Conservation (phyloP, 2,113 vertebrate species). For the Osmerus eperlanus region DNA sequence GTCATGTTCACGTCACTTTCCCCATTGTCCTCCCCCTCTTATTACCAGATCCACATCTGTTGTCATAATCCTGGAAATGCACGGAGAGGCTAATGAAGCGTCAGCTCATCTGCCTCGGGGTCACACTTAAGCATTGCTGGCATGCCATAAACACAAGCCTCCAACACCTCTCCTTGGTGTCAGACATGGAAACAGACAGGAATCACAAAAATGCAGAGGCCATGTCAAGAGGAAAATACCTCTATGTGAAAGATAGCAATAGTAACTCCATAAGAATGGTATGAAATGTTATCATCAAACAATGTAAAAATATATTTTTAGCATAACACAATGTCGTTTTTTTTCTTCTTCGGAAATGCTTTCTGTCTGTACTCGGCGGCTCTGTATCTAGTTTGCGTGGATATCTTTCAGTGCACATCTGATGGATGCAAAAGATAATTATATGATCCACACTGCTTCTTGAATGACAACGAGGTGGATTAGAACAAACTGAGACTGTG, state of each 20-base stretch:
- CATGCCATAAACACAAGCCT: conserved; percentile 50
- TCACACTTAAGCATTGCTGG: conserved; percentile 52
- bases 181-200: no score
- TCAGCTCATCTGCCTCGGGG: conserved; percentile 56
- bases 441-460: conserved; percentile 44
- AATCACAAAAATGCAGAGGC: no score
- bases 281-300: no score
- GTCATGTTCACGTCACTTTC: conserved; percentile 8
- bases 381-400: conserved; percentile 23
- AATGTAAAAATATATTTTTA: no score
- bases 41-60: conserved; percentile 32
- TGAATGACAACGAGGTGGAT: conserved; percentile 63
- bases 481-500: conserved; percentile 55
- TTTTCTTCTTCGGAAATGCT: background rate
- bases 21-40: conserved; percentile 26
- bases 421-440: conserved; percentile 53
- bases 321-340: no score
- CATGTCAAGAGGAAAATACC: no score
- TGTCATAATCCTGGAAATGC: conserved; percentile 47
- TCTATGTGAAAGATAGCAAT: no score
- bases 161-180: conserved; percentile 42
- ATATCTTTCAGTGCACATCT: conserved; percentile 27
- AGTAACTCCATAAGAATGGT: no score
- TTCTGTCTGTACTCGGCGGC: conserved; percentile 15
- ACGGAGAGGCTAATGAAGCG: conserved; percentile 60